Conservation (phyloP, 2,113 vertebrate genomes). For the Toxostoma redivivum region DNA sequence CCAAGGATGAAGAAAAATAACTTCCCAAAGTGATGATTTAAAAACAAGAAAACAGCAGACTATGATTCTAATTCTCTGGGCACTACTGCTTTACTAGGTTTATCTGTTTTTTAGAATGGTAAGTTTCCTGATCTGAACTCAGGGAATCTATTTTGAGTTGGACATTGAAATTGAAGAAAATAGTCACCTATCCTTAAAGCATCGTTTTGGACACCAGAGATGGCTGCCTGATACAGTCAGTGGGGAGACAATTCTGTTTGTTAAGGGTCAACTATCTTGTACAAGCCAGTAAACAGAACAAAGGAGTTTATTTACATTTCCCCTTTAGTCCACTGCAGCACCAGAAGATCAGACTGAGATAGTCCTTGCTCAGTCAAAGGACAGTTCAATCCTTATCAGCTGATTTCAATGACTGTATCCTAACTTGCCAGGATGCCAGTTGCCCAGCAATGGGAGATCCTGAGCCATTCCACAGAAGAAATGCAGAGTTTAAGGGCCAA, state of each 20-base stretch:
- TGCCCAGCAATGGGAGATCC: neutral
- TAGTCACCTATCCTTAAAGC: neutral
- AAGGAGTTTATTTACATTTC: neutral
- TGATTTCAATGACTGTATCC: fast-evolving
- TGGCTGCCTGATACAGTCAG: neutral
- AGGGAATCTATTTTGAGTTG: neutral
- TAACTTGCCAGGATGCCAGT: neutral
- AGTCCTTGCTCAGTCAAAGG: neutral
- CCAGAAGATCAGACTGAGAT: neutral
- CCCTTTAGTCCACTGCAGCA: neutral
- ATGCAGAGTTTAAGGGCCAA: neutral
- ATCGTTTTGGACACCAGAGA: neutral
- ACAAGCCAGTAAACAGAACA: neutral
- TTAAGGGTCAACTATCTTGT: neutral
- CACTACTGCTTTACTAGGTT: neutral
- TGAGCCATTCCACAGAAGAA: neutral
- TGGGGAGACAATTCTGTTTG: neutral
- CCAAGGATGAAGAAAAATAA: neutral
- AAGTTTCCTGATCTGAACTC: neutral
- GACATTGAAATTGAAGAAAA: neutral
- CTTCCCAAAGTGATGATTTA: neutral
- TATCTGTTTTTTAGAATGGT: neutral
- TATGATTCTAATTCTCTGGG: neutral
- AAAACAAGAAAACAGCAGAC: neutral
- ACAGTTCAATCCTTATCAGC: neutral